These are phyloP conservation scores for Habroteleia sp. DNA, from an alignment of 2,888 invertebrate species.

Conservation along the genomic window DNA sequence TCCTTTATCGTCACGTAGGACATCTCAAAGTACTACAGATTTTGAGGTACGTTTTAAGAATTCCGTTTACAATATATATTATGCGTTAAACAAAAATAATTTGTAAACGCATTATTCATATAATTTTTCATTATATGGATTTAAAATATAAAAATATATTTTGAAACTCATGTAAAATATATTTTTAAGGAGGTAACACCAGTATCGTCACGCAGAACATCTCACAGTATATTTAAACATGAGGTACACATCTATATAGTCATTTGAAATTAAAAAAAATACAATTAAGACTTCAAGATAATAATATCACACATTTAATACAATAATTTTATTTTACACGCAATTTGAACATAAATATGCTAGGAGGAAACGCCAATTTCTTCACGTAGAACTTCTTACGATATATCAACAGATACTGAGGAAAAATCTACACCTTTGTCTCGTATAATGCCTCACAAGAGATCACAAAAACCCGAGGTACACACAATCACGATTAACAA, in stretches of 20 bases:
- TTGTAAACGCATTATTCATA: no score
- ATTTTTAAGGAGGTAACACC: constrained; percentile 38
- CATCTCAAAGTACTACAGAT: constrained; percentile 25
- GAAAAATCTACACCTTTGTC: constrained; percentile 17
- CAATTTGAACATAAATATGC: not conserved
- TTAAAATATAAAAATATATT: no score
- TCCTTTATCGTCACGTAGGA: constrained; percentile 38
- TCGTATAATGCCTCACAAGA: constrained; percentile 11
- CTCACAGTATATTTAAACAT: constrained; percentile 23
- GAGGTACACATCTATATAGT: constrained; percentile 43
- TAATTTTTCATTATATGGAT: no score
- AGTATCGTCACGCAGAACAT: constrained; percentile 44
- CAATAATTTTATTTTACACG: no score
- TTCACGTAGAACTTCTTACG: constrained; percentile 46
- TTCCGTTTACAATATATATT: no score
- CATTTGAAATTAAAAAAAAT: no score
- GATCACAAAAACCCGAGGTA: constrained; percentile 22
- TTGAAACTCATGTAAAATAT: no score
- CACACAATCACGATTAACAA: not conserved
- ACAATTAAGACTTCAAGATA: no score
- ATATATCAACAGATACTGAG: constrained; percentile 25
- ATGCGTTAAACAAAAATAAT: no score
- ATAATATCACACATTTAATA: no score
- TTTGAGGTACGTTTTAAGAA: no score
- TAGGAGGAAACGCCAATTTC: constrained; percentile 41